These are phyloP conservation scores for Heliconius hermathena DNA, from an alignment of 1,140 invertebrate genomes.

Conservation along the genomic window DNA sequence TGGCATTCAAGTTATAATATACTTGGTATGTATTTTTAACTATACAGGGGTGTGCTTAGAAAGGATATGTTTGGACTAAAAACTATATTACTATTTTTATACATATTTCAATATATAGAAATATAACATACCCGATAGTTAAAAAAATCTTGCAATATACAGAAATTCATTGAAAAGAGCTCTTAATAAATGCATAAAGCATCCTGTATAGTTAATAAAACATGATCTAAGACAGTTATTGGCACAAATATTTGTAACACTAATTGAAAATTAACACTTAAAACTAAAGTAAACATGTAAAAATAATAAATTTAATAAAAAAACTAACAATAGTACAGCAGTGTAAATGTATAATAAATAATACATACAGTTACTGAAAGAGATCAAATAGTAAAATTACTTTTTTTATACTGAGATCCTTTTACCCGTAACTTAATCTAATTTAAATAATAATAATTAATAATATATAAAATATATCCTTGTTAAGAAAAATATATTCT, in stretches of 20 bases:
- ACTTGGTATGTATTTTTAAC: background rate
- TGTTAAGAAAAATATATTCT: conserved; percentile 23
- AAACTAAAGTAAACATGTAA: background rate
- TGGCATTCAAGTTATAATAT: background rate
- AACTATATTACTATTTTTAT: background rate
- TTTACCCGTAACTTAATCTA: conserved; percentile 7
- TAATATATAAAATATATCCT: background rate
- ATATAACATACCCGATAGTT: background rate
- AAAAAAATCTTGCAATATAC: background rate
- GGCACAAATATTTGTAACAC: background rate
- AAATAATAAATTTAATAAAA: background rate
- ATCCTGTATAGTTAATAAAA: background rate
- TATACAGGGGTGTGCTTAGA: background rate
- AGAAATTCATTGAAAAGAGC: background rate
- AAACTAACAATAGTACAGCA: background rate
- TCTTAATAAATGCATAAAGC: background rate
- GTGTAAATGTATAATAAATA: background rate
- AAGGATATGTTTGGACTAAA: background rate
- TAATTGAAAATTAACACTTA: conserved; percentile 4
- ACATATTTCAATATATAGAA: background rate
- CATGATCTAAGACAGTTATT: background rate
- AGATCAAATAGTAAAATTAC: background rate
- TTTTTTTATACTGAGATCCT: background rate
- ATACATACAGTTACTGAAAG: background rate
- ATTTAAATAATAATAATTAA: background rate